Base-by-base conservation (phyloP, 2,113 vertebrate genomes). In the Poeciliopsis retropinna region DNA sequence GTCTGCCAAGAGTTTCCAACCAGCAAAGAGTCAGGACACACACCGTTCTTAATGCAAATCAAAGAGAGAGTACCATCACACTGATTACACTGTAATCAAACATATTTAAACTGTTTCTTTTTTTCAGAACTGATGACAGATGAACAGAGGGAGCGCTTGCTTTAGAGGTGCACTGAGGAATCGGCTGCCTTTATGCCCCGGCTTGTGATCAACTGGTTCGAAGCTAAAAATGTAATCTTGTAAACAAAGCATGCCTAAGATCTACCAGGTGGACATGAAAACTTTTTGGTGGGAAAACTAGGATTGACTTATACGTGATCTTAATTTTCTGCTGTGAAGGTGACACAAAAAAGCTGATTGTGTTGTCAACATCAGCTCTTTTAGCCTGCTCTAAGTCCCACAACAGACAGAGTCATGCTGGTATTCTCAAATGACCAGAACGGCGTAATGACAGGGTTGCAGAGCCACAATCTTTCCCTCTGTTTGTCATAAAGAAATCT, bases 401-500 rank as follows among this genome's bases (percentile, higher is more conserved):
- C 60, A 78, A 76, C 62, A 51, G n/a, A 14, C 68, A 37, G 41
- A 6, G 15, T 60, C 63, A 72, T 69, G 34, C 70, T 41, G 65
- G 64, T 79, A 34, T 17, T 81, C 68, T 73, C 34, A n/a, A 54
- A 41, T 67, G 28, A 76, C 66, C 11, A 31, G 75, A 9, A 11
- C 25, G 10, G 22, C 51, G 17, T 39, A 57, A 30, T 76, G 67
- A 51, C 51, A 54, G 39, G 7, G n/a, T 63, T 3, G 32, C 64
- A 69, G 9, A 39, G 61, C 70, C 63, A 65, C 67, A 80, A 30
- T 64, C 29, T 75, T 39, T 65, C 51, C 22, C n/a, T 75, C 66
- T 75, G 80, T 85, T 75, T 68, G 17, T 62, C 30, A 32, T 47
- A 57, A 70, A 72, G 41, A 86, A 86, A 74, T 44, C 70, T 41